Conservation (phyloP, 1,140 invertebrate species). For the Pachyrhynchus sulphureomaculatus region DNA sequence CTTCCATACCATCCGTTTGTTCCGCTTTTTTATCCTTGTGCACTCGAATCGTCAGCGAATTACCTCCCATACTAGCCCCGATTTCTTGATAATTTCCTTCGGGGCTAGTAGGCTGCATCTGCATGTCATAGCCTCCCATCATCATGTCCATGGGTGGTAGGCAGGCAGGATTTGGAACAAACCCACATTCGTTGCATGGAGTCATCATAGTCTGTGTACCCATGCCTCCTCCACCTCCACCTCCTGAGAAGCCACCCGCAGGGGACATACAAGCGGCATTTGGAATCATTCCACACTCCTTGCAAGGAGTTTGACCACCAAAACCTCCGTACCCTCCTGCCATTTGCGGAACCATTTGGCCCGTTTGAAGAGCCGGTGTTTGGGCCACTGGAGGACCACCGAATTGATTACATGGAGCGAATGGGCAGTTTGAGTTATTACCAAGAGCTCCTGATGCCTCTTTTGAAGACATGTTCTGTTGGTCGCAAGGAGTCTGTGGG, state of each 20-base stretch:
- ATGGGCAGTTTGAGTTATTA: slow-evolving; percentile 13
- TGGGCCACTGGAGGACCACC: background rate
- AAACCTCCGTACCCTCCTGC: background rate
- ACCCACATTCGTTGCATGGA: slow-evolving; percentile 43
- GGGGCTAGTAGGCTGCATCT: background rate
- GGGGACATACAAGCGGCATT: too few relatives aligned
- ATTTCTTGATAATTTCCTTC: slow-evolving; percentile 50
- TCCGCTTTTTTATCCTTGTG: slow-evolving; percentile 49
- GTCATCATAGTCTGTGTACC: slow-evolving; percentile 11
- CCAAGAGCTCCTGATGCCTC: background rate
- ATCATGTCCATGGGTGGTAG: background rate
- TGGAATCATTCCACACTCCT: too few relatives aligned
- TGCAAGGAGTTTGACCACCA: too few relatives aligned
- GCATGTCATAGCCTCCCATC: background rate
- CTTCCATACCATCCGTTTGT: slow-evolving; percentile 21
- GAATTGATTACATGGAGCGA: slow-evolving; percentile 17
- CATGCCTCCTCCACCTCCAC: background rate
- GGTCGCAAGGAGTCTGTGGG: slow-evolving; percentile 19
- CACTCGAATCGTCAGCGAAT: slow-evolving; percentile 49
- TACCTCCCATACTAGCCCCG: slow-evolving; percentile 49
- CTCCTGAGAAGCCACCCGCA: background rate
- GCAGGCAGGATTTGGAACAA: slow-evolving; percentile 22
- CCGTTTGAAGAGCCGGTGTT: too few relatives aligned
- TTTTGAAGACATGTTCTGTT: background rate
- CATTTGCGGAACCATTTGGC: background rate